Percentiles rank a stretch among this genome's conserved stretches.
These are phyloP conservation scores for Yasuhikotakia modesta DNA, from an alignment of 2,797 vertebrate genomes.

Conservation along the genomic window DNA sequence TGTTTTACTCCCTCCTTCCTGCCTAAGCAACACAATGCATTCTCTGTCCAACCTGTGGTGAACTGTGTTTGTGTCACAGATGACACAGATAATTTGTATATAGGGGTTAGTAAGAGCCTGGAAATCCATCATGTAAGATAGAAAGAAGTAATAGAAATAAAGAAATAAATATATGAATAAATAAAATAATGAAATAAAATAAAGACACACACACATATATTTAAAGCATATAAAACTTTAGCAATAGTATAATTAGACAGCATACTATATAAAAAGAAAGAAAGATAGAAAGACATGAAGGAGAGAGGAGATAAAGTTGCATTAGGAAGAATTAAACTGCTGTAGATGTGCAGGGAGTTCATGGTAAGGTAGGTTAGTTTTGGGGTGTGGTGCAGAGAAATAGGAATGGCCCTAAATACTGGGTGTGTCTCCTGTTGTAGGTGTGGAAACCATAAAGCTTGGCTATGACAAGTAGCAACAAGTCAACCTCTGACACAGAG, in stretches of 20 bases:
- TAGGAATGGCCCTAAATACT: background rate
- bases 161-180: background rate
- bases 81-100: background rate
- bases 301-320: constrained; percentile 18
- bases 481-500: constrained; percentile 63
- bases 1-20: constrained; percentile 2
- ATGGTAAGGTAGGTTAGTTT: constrained; percentile 14
- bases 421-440: constrained; percentile 63
- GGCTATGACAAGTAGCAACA: constrained; percentile 50
- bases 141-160: background rate
- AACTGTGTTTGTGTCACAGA: background rate
- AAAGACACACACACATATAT: background rate
- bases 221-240: too few species aligned
- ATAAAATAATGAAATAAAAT: background rate
- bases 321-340: background rate
- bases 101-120: background rate
- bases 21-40: background rate
- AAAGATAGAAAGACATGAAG: too few species aligned
- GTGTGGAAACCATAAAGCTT: constrained; percentile 55
- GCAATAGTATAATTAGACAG: too few species aligned
- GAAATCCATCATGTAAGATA: too few species aligned
- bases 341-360: background rate
- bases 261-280: too few species aligned
- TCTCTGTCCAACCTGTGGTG: constrained; percentile 16
- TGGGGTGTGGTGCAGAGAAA: constrained; percentile 48